Conservation (phyloP, 2,113 vertebrate genomes). For the Nerophis ophidion region DNA sequence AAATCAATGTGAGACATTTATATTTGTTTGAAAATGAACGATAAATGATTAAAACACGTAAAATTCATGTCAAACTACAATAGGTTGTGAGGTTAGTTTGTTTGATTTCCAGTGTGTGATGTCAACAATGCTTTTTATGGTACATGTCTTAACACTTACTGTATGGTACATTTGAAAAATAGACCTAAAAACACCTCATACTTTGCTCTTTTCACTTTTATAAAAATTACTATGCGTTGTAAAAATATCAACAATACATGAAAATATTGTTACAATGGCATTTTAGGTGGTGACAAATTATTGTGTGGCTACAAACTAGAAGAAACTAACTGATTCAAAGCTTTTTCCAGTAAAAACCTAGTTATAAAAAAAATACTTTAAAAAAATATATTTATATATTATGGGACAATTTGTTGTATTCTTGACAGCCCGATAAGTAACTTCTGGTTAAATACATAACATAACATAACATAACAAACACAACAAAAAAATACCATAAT, state of each 20-base stretch:
- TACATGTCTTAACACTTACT: not conserved
- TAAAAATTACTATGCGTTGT: constrained; percentile 1
- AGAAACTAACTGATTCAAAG: not conserved
- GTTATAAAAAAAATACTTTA: too few species aligned
- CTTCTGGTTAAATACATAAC: too few species aligned
- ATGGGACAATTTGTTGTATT: too few species aligned
- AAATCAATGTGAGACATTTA: not conserved
- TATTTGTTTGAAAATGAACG: not conserved
- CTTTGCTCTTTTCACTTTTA: not conserved
- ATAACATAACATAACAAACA: too few species aligned
- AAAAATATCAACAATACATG: not conserved
- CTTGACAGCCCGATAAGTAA: too few species aligned
- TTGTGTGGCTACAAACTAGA: not conserved
- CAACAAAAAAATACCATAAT: too few species aligned
- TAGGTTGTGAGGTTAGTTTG: not conserved
- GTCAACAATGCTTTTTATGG: not conserved
- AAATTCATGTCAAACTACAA: not conserved
- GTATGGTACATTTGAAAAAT: not conserved
- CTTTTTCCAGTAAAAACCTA: not conserved
- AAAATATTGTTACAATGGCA: not conserved
- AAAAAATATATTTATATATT: not conserved
- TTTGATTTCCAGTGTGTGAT: not conserved
- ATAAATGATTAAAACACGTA: not conserved
- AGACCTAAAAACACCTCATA: constrained; percentile 1
- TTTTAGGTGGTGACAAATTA: not conserved